Conservation (phyloP, 2,888 invertebrate species). For the Phrixothrix hirtus region DNA sequence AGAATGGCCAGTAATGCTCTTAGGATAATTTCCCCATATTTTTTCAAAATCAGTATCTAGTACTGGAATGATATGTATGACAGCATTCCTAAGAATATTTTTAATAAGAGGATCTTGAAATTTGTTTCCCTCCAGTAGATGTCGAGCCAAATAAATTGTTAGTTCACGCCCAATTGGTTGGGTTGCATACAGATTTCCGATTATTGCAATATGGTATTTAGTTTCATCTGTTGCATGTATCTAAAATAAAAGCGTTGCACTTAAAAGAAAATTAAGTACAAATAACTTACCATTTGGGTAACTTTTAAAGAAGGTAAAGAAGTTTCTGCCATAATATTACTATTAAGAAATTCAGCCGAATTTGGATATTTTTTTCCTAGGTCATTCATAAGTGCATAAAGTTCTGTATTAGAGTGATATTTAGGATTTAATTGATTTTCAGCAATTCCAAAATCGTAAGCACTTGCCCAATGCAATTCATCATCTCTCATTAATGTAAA, state of each 20-base stretch:
- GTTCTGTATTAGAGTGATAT: conserved; percentile 68
- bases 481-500: conserved; percentile 82
- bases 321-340: conserved; percentile 68
- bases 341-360: conserved; percentile 71
- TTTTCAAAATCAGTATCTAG: conserved; percentile 63
- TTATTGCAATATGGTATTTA: conserved; percentile 81
- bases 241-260: too few relatives aligned
- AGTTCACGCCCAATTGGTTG: conserved; percentile 87
- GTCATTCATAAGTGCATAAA: conserved; percentile 67
- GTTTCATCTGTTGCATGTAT: conserved; percentile 76
- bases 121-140: conserved; percentile 73
- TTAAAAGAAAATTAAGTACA: too few relatives aligned
- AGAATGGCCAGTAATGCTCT: conserved; percentile 45
- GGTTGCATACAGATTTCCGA: conserved; percentile 80
- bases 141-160: conserved; percentile 77
- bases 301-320: conserved; percentile 72
- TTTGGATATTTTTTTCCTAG: conserved; percentile 70
- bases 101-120: conserved; percentile 69
- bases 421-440: conserved; percentile 68
- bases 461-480: conserved; percentile 81
- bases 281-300: conserved; percentile 65
- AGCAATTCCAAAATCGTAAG: conserved; percentile 73
- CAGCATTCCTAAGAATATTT: conserved; percentile 69
- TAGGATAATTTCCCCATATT: conserved; percentile 53
- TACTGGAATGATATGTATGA: conserved; percentile 79